Base-by-base conservation (phyloP, 2,888 invertebrate species). In the Cybosia mesomella region DNA sequence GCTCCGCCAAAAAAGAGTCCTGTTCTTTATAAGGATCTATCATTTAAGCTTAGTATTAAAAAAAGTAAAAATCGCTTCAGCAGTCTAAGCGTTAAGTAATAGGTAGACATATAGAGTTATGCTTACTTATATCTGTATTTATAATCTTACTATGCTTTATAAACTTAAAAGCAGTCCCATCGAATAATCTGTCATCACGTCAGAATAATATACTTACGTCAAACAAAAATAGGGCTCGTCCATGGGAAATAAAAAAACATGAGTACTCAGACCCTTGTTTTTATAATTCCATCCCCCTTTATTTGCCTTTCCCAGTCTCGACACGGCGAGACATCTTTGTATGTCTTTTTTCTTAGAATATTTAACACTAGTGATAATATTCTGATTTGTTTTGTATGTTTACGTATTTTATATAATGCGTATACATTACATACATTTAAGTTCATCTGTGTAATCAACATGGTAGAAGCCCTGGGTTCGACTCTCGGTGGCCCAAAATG, bases 281-380 rank as follows among this genome's bases (percentile, higher is more conserved):
- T 92, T 90, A 83, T 86, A 88, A 84, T 83, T 77, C 83, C 79
- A 83, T 84, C 86, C 80, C 90, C 86, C 54, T 62, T 84, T 92
- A 87, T 92, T 92, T 92, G 86, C 87, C 85, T 92, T 92, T 92
- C 92, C 84, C 92, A 91, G 90, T 88, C 87, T 79, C 81, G 68
- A 68, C 24, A 70, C 72, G 65, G 66, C 73, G 79, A 71, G 77
- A 82, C 79, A 75, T 73, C 76, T 72, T 58, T 77, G 63, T 66
- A 36, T 58, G 58, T 68, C 66, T 11, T 69, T 77, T 73, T 74
- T 68, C 62, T 64, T 11, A n/a, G 55, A 68, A 71, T 39, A 22
- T 57, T 68, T 71, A 55, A 58, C 58, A 24, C 8, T 63, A 39
- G 32, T 57, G 54, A 59, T 32, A n/a, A 67, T 32, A 3, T 15